A percentile compares a stretch with the other conserved stretches of the same genome.
phyloP scores from a whole-genome alignment of 2,797 vertebrate species.

The Xenopus petersii region DNA sequence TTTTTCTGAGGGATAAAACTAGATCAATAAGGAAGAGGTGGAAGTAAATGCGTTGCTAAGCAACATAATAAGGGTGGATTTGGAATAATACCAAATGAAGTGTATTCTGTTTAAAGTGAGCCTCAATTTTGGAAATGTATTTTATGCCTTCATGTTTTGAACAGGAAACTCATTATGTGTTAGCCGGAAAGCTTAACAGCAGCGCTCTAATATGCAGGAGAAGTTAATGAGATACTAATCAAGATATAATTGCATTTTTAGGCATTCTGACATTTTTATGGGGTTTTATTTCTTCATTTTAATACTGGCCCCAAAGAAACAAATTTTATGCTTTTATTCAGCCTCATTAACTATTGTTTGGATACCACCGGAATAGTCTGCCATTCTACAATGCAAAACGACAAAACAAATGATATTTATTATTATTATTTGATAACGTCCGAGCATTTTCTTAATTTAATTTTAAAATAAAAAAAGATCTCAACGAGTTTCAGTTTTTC shows the following conservation, averaged over 20 bases:
- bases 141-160: conserved; percentile 41
- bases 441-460: too few relatives aligned
- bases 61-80: neutral
- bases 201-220: conserved; percentile 36
- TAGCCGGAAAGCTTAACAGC: conserved; percentile 46
- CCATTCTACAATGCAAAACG: too few relatives aligned
- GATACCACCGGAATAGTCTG: too few relatives aligned
- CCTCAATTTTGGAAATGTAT: conserved; percentile 30
- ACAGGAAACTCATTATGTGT: conserved; percentile 48
- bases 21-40: neutral
- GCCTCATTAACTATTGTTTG: too few relatives aligned
- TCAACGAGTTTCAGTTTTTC: too few relatives aligned
- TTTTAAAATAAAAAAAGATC: too few relatives aligned
- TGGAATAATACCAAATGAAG: conserved; percentile 11
- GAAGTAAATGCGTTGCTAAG: neutral
- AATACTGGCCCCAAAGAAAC: too few relatives aligned
- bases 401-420: too few relatives aligned
- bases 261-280: neutral
- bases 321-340: too few relatives aligned
- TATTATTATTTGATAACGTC: too few relatives aligned
- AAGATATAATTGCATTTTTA: neutral
- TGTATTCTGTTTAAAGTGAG: conserved; percentile 27
- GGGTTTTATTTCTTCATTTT: neutral
- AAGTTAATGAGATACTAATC: too few relatives aligned
- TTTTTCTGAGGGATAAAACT: neutral